Base-by-base conservation (phyloP, 1,140 invertebrate genomes). In the Drosophila athabasca region DNA sequence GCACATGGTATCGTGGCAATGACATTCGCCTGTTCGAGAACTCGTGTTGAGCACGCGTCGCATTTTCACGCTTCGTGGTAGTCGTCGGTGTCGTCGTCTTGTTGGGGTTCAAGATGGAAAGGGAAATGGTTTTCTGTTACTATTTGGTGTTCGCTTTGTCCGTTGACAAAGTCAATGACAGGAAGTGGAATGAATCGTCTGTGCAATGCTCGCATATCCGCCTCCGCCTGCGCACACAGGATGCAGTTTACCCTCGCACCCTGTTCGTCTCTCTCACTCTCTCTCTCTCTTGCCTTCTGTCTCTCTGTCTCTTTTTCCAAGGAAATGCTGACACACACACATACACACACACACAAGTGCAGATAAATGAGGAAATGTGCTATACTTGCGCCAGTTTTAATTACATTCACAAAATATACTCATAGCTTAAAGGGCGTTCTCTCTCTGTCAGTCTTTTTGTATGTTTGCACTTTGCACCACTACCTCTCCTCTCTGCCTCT, bases 111-210 rank as follows among this genome's bases (percentile, higher is more conserved):
- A 19, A 15, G 22, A 58, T n/a, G 62, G 55, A 59, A 62, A 64
- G 81, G 79, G 76, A 84, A 84, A 84, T 84, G 80, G 76, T 84
- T 76, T 79, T 79, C 71, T 76, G 76, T 84, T 79, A 79, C 80
- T 76, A 84, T 67, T 76, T 41, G 46, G 50, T 48, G 45, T 45
- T 11, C 48, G 46, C 24, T 45, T 39, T 44, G 57, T 65, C 35
- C 35, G 65, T 45, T 60, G 73, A 74, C 70, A 83, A 81, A 82
- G 83, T 87, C 83, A 87, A 76, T 83, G 83, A 81, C 83, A 87
- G 83, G 83, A 88, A 88, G 83, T 89, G 57, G 48, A 50, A 57
- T 48, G 24, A 45, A 26, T 51, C 49, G 50, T 9, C 50, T 59
- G 70, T 70, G 75, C 79, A 83, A 71, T 66, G 83, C 62, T 82